Evolutionary conservation across 2,888 invertebrate species (phyloP).

Genomic region (Amphimallon solstitiale): DNA sequence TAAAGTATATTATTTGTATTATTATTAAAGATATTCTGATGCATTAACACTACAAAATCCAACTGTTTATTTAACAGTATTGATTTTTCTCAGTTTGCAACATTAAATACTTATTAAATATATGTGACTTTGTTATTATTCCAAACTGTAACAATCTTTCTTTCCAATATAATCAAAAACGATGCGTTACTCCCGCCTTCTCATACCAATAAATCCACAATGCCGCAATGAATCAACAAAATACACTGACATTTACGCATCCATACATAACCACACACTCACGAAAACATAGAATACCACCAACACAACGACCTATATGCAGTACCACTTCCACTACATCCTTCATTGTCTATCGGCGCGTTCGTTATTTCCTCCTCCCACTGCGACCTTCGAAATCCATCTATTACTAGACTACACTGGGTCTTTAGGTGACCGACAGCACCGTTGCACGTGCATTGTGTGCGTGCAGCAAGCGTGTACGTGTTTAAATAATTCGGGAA

Average conservation of each 20-base stretch:
- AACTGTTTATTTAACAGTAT: too few species aligned
- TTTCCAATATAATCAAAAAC: not conserved
- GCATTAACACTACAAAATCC: too few species aligned
- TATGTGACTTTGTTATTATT: slow-evolving; percentile 29
- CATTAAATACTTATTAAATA: not conserved
- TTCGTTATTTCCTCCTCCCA: not conserved
- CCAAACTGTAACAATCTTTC: not conserved
- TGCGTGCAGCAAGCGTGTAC: not conserved
- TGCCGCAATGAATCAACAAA: too few species aligned
- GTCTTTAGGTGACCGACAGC: slow-evolving; percentile 20
- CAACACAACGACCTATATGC: too few species aligned
- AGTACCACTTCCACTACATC: slow-evolving; percentile 4
- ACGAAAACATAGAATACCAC: too few species aligned
- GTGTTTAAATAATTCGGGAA: slow-evolving; percentile 23
- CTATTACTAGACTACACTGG: too few species aligned
- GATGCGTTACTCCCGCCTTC: not conserved
- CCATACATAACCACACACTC: too few species aligned
- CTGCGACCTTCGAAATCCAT: slow-evolving; percentile 22
- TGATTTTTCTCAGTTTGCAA: slow-evolving; percentile 21
- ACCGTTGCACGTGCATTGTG: slow-evolving; percentile 25
- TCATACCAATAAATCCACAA: too few species aligned
- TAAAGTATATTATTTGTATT: too few species aligned
- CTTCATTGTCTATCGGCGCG: slow-evolving; percentile 2
- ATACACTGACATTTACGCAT: too few species aligned
- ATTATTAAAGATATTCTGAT: too few species aligned